Conservation (phyloP, 2,888 invertebrate genomes). For the Eupithecia dodoneata region DNA sequence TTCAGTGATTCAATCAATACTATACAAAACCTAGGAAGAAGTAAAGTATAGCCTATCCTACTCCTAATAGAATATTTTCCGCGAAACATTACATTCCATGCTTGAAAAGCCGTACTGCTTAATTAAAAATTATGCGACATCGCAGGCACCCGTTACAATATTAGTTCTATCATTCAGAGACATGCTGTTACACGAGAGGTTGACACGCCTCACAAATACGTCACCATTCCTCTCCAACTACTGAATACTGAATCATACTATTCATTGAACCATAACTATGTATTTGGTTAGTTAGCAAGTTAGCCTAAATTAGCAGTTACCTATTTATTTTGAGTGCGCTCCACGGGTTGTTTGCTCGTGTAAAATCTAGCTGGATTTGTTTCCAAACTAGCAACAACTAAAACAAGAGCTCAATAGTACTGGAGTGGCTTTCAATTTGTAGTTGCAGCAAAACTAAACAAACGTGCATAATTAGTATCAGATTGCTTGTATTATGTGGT, state of each 20-base stretch:
- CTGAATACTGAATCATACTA: not conserved
- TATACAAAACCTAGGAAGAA: too few relatives aligned
- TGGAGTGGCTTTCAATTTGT: constrained; percentile 38
- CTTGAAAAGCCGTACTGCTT: not conserved
- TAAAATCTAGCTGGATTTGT: constrained; percentile 23
- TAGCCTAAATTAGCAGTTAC: not conserved
- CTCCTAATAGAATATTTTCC: too few relatives aligned
- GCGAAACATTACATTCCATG: not conserved
- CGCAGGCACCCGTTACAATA: not conserved
- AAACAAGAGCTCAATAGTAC: constrained; percentile 28
- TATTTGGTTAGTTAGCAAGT: constrained; percentile 9
- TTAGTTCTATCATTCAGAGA: not conserved
- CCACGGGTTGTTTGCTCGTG: constrained; percentile 18
- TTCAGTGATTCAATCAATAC: not conserved
- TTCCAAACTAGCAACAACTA: constrained; percentile 26
- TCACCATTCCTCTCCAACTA: not conserved
- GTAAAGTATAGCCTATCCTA: too few relatives aligned
- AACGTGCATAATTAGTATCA: constrained; percentile 10
- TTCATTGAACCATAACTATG: not conserved
- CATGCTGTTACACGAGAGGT: not conserved
- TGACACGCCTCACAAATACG: not conserved
- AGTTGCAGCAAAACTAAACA: constrained; percentile 33
- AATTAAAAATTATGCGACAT: not conserved
- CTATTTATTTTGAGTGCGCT: constrained; percentile 18
- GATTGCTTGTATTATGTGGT: constrained; percentile 8